Evolutionary conservation across 2,797 vertebrate species (phyloP), one percentile per base, ranked within the genome.

Genomic region (Gadopsis bispinosus): DNA sequence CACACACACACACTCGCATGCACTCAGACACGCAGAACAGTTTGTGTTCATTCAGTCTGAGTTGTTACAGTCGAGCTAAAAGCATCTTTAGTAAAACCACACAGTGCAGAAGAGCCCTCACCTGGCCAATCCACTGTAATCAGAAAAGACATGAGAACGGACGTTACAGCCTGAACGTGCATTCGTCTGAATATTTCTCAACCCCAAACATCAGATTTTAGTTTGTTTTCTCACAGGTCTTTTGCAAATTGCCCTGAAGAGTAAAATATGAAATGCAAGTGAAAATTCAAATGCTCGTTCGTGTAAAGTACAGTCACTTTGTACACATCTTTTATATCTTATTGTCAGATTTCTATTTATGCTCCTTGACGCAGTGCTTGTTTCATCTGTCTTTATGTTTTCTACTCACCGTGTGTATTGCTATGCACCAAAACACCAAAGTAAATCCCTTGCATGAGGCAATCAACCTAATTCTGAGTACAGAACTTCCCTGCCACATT

Each of bases 71-170:
- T 87, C 77, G 84, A 89, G 73, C 86, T 85, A 78, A 88, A 89
- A 89, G 87, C 72, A 48, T 85, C 83, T 88, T 88, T 77, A 91
- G 75, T 83, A 61, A 84, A 81, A 80, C 33, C 81, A 90, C 79
- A 91, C 79, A 87, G 82, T 73, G 85, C 79, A 86, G 75, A 51
- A 35, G 75, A 86, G 55, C 79, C 80, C 93, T 95, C 93, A 95
- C 94, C 95, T 94, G 94, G 92, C 94, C 94, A 95, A 87, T 95
- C 94, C 92, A 93, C 93, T 94, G 94, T 29, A 92, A 94, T 88
- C 73, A 92, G 78, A 94, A 90, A 87, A 93, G 82, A 92, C 85
- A 93, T 4, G 71, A 93, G 80, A 91, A 35, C 47, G 69, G 20
- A 87, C 3, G 75, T 89, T 90, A 90, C 71, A 84, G 77, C 22